Conservation (phyloP, 1,140 invertebrate species). For the Drosophila rhopaloa region DNA sequence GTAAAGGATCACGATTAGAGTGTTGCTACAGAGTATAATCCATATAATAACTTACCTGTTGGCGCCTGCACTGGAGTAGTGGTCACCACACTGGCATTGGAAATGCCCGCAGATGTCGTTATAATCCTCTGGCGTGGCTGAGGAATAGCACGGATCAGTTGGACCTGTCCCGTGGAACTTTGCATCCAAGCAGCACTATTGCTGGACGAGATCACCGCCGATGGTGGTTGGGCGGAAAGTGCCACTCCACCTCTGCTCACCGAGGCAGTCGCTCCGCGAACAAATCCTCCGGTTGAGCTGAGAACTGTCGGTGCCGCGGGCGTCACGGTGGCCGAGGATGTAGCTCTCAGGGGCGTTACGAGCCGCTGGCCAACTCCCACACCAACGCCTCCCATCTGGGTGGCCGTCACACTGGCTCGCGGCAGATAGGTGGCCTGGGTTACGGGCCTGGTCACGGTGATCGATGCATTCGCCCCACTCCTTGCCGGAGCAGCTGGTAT, state of each 20-base stretch:
- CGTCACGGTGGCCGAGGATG: conserved; percentile 64
- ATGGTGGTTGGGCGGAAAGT: conserved; percentile 64
- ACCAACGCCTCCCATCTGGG: conserved; percentile 72
- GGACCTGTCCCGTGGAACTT: conserved; percentile 71
- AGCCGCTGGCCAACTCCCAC: conserved; percentile 66
- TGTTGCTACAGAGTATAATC: background rate
- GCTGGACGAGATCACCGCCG: conserved; percentile 79
- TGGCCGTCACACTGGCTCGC: conserved; percentile 73
- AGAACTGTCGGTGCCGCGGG: conserved; percentile 54
- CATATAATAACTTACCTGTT: conserved; percentile 27
- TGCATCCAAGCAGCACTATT: conserved; percentile 83
- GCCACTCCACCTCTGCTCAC: conserved; percentile 53
- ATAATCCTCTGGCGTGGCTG: conserved; percentile 77
- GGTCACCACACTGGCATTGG: conserved; percentile 50
- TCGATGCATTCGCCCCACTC: conserved; percentile 78
- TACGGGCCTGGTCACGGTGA: conserved; percentile 78
- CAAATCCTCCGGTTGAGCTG: conserved; percentile 63
- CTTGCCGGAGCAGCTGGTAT: conserved; percentile 75
- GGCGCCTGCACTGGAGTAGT: conserved; percentile 64
- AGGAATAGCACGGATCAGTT: conserved; percentile 78
- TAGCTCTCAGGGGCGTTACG: conserved; percentile 70
- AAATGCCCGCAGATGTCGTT: conserved; percentile 68
- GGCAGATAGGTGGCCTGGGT: conserved; percentile 78
- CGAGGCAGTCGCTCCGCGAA: conserved; percentile 56
- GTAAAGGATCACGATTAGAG: background rate